These are phyloP conservation scores for Drosophila rhopaloa DNA, from an alignment of 1,140 invertebrate species.

Conservation along the genomic window DNA sequence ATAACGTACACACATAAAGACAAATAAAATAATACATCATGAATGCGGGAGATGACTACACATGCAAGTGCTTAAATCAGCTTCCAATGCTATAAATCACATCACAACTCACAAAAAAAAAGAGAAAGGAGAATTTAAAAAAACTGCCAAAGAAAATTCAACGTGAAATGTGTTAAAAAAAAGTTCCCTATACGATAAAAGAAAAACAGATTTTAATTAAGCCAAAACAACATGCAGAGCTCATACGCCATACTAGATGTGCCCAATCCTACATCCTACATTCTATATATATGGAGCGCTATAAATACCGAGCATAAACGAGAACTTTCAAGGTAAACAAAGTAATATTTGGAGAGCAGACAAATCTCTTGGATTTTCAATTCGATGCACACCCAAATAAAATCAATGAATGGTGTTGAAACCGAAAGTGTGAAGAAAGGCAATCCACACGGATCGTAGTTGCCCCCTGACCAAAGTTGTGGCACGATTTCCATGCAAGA, in stretches of 20 bases:
- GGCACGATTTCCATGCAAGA: conserved; percentile 59
- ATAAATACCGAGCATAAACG: conserved; percentile 64
- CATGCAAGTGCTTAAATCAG: conserved; percentile 52
- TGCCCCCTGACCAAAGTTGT: conserved; percentile 8
- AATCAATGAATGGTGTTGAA: conserved; percentile 43
- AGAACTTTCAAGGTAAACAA: conserved; percentile 79
- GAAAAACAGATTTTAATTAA: conserved; percentile 74
- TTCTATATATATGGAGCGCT: conserved; percentile 41
- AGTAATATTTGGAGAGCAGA: conserved; percentile 61
- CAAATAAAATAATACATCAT: conserved; percentile 33
- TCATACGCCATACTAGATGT: conserved; percentile 27
- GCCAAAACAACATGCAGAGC: conserved; percentile 63
- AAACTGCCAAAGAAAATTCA: conserved; percentile 57
- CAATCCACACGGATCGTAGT: neutral
- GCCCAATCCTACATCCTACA: conserved; percentile 30
- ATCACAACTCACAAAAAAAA: conserved; percentile 29
- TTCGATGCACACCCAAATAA: conserved; percentile 17
- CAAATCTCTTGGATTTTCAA: conserved; percentile 53
- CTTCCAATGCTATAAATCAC: conserved; percentile 62
- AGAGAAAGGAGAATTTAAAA: conserved; percentile 37
- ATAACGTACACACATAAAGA: conserved; percentile 15
- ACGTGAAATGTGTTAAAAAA: conserved; percentile 69
- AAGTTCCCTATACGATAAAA: conserved; percentile 52
- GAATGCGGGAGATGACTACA: conserved; percentile 37
- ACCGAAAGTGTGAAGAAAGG: conserved; percentile 43